These are phyloP conservation scores for Poecilus cupreus DNA, from an alignment of 2,888 invertebrate genomes.

Conservation along the genomic window DNA sequence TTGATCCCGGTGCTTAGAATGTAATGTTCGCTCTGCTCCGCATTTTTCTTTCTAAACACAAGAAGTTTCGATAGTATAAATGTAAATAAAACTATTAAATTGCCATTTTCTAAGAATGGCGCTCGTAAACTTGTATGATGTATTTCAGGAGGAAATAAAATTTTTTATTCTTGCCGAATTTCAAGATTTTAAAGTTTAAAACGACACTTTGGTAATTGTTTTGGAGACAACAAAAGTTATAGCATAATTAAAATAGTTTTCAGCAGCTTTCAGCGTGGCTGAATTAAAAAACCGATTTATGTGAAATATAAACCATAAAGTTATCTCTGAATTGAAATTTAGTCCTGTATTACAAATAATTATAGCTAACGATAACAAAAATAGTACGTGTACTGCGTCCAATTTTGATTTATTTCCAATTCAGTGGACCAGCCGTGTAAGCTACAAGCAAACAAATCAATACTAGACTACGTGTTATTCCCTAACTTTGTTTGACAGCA, in stretches of 20 bases:
- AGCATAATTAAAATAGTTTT: too few relatives aligned
- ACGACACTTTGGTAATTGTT: not conserved
- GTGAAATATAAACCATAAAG: conserved; percentile 5
- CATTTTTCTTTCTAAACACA: conserved; percentile 9
- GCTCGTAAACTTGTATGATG: conserved; percentile 38
- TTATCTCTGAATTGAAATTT: conserved; percentile 14
- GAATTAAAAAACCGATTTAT: not conserved
- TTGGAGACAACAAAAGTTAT: too few relatives aligned
- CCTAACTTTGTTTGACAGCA: conserved; percentile 39
- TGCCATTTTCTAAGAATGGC: conserved; percentile 9
- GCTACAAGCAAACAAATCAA: conserved; percentile 39
- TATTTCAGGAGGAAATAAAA: conserved; percentile 14
- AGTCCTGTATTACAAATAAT: conserved; percentile 28
- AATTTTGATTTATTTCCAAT: conserved; percentile 42
- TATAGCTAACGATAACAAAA: conserved; percentile 37
- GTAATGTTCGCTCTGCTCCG: not conserved
- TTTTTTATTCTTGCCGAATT: conserved; percentile 6
- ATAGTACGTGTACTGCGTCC: conserved; percentile 25
- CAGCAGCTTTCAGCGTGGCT: not conserved
- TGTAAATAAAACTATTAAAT: conserved; percentile 41
- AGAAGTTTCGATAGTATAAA: conserved; percentile 4
- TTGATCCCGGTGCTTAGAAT: not conserved
- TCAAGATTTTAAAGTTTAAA: not conserved
- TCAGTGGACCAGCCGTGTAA: conserved; percentile 32
- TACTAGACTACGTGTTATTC: conserved; percentile 27